Base-by-base conservation (phyloP, 1,140 invertebrate genomes). In the Cyphomyrmex costatus region DNA sequence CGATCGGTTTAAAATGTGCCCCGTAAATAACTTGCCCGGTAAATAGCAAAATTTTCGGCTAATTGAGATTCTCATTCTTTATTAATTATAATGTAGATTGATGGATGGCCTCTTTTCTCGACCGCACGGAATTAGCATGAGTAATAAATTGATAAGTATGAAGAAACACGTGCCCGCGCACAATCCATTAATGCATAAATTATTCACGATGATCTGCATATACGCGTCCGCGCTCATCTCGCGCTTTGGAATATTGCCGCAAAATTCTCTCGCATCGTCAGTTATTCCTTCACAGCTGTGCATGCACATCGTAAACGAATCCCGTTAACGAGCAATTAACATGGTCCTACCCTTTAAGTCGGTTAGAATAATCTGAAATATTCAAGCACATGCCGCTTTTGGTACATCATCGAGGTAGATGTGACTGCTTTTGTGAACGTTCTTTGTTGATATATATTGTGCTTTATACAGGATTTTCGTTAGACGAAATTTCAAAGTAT, bases 171-270 rank as follows among this genome's bases (percentile, higher is more conserved):
- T 73, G 68, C 79, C 53, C 79, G 36, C 53, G 79, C 42, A 83
- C 68, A 74, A 83, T 83, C 79, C 79, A 83, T 83, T 83, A 83
- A 74, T 83, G 79, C 68, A 61, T 83, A 53, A 83, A 83, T 56
- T 74, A 83, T 83, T 83, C 68, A 74, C 36, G 42, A 83, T 83
- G 68, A 83, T 73, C 79, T 60, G 79, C 79, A 60, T 83, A 78
- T 42, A 82, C 79, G 68, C 51, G 79, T 74, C 16, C 66, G 51
- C 49, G 30, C 21, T n/a, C 63, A 24, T n/a, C 53, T 12, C 53
- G 63, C 53, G 51, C 53, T 73, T 74, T 73, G 36, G 68, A 70
- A 73, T 74, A 74, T 46, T 24, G 79, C 56, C 8, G 79, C 30
- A 74, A 73, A 73, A 83, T 83, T 83, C 53, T 46, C 79, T 60